phyloP scores from a whole-genome alignment of 2,113 vertebrate species.

The Ginglymostoma cirratum region DNA sequence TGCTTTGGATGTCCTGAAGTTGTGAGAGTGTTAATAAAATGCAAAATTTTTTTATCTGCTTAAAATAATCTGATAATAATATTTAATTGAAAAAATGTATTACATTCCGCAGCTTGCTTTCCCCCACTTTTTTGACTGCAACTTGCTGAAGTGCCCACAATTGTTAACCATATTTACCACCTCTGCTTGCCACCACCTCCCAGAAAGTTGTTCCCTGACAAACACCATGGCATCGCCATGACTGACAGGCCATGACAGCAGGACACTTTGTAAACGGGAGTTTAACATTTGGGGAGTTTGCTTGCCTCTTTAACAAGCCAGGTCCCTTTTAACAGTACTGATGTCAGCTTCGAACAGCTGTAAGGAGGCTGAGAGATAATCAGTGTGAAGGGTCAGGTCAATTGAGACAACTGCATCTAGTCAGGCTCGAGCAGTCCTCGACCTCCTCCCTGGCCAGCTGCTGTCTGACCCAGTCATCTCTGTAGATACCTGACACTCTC shows the following conservation, averaged over 20 bases:
- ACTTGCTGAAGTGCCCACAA: not conserved
- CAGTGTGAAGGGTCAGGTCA: slow-evolving; percentile 7
- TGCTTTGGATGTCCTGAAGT: no score
- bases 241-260: not conserved
- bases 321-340: not conserved
- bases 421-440: not conserved
- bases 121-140: not conserved
- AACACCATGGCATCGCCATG: not conserved
- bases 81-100: not conserved
- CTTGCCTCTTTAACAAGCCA: not conserved
- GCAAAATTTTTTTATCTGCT: not conserved
- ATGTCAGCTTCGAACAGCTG: not conserved
- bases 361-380: not conserved
- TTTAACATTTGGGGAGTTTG: not conserved
- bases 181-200: not conserved
- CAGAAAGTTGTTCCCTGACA: not conserved
- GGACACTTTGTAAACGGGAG: not conserved
- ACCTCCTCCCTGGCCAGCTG: not conserved
- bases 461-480: not conserved
- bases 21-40: not conserved
- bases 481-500: not conserved
- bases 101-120: not conserved
- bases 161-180: not conserved
- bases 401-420: not conserved
- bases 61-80: not conserved